Base-by-base conservation (phyloP, 2,113 vertebrate species). In the Elgaria multicarinata region DNA sequence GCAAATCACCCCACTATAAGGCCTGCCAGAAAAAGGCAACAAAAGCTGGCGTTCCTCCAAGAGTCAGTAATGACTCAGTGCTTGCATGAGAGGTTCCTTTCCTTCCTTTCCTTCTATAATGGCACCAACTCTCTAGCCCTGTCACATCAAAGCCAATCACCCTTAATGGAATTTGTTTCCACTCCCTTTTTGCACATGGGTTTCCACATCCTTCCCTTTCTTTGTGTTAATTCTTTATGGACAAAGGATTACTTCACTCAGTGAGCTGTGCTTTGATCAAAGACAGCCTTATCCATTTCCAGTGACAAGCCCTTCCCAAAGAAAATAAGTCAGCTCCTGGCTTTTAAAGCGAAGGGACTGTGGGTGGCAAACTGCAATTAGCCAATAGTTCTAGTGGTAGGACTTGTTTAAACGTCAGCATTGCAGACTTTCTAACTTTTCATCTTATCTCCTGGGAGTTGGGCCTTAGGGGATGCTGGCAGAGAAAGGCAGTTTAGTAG, bases 181-280 rank as follows among this genome's bases (percentile, higher is more conserved):
- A 84, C 28, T 55, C 66, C 67, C 0, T 0, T 76, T 69, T 88
- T 33, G 87, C 1, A 0, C 39, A 74, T 0, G 0, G 16, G 10
- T 80, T 67, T 87, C 75, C 87, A 2, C 39, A 31, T 62, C 62
- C 62, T 90, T 36, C 55, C 55, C 44, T 46, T 81, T 66, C 55
- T 76, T 33, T 0, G 12, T 50, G 89, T 81, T 81, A 86, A 14
- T 62, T 88, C 92, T 76, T 82, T 33, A 69, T 20, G 81, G 92
- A 75, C 90, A 78, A 90, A 85, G 85, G 74, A 82, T 39, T 93
- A 33, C 50, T 78, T 72, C 3, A 84, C 79, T 84, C 72, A 50
- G 44, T 55, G 6, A 1, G 72, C 58, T 4, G 82, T 90, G 69
- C 93, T 91, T 55, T 87, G 90, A 89, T 91, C 94, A 90, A 28